Base-by-base conservation (phyloP, 1,140 invertebrate species). In the Heliconius nattereri region DNA sequence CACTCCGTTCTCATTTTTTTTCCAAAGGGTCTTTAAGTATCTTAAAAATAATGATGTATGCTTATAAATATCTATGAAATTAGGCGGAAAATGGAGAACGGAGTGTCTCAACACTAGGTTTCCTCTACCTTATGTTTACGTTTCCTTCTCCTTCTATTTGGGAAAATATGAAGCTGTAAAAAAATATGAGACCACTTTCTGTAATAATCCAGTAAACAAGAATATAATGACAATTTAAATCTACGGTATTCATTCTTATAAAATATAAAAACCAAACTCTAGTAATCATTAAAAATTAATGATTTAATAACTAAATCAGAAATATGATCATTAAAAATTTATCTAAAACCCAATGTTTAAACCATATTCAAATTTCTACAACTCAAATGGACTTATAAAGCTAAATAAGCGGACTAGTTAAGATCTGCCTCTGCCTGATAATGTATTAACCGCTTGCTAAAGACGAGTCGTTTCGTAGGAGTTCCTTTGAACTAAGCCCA, bases 371-470 rank as follows among this genome's bases (percentile, higher is more conserved):
- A 66, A 66, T 66, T 66, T 29, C 37, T 7, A 52, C 9, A 49
- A 29, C n/a, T 74, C 73, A 74, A 74, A 74, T 45, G 72, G 23
- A 45, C 13, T 73, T 73, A 45, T 35, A 52, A 74, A 52, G 73
- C 37, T 54, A 74, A 74, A 76, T 66, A 23, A 76, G 75, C 75
- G 37, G n/a, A 37, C 52, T 57, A 70, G 57, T 76, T 54, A 76
- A 76, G 60, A 66, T 66, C 13, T 66, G 60, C 60, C 26, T 70
- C 57, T 11, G 20, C n/a, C 20, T 45, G 37, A 57, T 76, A 76
- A 76, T 76, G 75, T 40, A 76, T 76, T 76, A 76, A 76, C n/a
- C 75, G 32, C 60, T 76, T 76, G 52, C 60, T 57, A 76, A 76
- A 76, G 54, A 76, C 75, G 29, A 49, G 73, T 74, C 37, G 49